phyloP scores from a whole-genome alignment of 2,888 invertebrate species.

The Phyto melanocephala region DNA sequence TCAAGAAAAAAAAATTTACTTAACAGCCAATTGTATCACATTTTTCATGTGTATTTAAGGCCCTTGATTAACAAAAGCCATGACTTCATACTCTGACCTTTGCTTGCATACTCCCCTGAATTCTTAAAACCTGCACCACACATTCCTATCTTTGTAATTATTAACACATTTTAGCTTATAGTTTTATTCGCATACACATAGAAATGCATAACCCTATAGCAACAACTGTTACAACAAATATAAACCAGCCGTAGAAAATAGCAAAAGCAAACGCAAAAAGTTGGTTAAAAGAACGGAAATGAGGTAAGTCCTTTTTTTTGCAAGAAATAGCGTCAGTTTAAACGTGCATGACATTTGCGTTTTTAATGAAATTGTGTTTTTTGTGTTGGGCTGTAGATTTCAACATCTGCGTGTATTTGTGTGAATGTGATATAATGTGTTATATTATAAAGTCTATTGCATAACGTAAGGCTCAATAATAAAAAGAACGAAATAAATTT shows the following conservation, averaged over 20 bases:
- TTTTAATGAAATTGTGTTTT: conserved; percentile 55
- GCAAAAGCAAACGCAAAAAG: conserved; percentile 31
- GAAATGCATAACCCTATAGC: neutral
- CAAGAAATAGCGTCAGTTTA: conserved; percentile 59
- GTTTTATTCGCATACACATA: neutral
- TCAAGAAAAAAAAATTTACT: no score
- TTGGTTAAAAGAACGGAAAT: conserved; percentile 58
- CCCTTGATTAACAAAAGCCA: neutral
- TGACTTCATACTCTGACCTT: no score
- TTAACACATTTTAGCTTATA: conserved; percentile 52
- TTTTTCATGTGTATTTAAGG: no score
- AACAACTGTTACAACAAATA: conserved; percentile 41
- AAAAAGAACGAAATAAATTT: conserved; percentile 26
- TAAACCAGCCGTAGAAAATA: neutral
- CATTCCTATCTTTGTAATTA: conserved; percentile 52
- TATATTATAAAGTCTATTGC: conserved; percentile 47
- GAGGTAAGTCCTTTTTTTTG: conserved; percentile 58
- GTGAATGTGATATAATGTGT: neutral
- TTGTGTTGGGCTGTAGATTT: neutral
- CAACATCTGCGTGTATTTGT: neutral
- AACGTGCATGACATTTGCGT: conserved; percentile 62
- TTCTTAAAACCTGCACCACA: neutral
- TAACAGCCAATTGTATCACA: no score
- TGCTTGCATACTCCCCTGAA: no score
- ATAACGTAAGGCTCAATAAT: conserved; percentile 47